These are phyloP conservation scores for Carduelis carduelis DNA, from an alignment of 2,797 vertebrate genomes.

Conservation along the genomic window DNA sequence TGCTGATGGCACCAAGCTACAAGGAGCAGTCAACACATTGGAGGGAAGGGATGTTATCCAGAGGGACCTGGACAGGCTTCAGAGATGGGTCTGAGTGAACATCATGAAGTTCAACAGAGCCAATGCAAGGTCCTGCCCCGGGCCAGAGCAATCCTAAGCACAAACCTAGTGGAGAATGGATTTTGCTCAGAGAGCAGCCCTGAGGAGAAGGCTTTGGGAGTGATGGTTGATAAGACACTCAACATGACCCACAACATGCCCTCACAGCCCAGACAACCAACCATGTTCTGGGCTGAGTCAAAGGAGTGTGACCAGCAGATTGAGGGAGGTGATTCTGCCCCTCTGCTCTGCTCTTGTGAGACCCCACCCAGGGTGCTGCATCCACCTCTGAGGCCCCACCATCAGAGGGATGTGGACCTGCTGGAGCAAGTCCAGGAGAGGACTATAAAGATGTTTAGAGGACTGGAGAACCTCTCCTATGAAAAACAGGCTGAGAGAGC, in stretches of 20 bases:
- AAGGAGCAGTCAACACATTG: not conserved
- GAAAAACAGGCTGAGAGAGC: not conserved
- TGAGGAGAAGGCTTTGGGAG: not conserved
- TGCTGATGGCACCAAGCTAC: not conserved
- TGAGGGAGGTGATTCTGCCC: not conserved
- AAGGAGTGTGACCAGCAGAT: not conserved
- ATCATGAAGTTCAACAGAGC: not conserved
- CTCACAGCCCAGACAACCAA: not conserved
- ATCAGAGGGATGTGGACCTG: not conserved
- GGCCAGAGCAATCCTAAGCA: too few relatives aligned
- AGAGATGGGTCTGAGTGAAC: not conserved
- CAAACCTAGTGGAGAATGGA: not conserved
- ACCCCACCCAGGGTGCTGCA: not conserved
- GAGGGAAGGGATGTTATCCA: not conserved
- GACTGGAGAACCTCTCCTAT: not conserved
- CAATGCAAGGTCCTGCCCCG: not conserved
- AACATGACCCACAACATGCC: not conserved
- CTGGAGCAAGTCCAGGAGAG: not conserved
- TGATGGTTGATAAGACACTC: not conserved
- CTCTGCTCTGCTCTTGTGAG: not conserved
- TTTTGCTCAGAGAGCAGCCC: not conserved
- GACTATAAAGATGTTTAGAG: not conserved
- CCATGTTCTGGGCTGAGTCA: fast-evolving
- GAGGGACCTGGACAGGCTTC: not conserved
- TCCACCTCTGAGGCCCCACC: not conserved